Conservation (phyloP, 35 echinoderm and acorn worm species). For the Chiridota heheva region DNA sequence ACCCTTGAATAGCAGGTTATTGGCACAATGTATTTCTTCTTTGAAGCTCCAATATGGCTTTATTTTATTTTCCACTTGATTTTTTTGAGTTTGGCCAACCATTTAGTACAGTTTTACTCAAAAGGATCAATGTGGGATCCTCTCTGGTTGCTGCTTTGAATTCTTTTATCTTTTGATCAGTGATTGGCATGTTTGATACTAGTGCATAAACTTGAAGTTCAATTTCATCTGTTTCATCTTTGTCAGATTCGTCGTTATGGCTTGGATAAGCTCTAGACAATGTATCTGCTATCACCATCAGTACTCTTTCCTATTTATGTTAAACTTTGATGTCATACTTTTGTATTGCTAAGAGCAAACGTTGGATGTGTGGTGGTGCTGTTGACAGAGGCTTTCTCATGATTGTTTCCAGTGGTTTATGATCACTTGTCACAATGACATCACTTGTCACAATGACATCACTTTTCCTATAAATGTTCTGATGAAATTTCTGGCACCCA, state of each 20-base stretch:
- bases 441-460: too few relatives aligned
- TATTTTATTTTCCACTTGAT: slow-evolving; percentile 18
- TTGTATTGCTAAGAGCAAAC: too few relatives aligned
- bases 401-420: slow-evolving; percentile 36
- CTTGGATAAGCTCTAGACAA: slow-evolving; percentile 29
- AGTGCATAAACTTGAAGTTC: slow-evolving; percentile 46
- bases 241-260: not conserved
- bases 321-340: slow-evolving; percentile 10
- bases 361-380: slow-evolving; percentile 32
- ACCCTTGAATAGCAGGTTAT: slow-evolving; percentile 21
- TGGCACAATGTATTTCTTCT: slow-evolving; percentile 35
- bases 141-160: too few relatives aligned
- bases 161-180: too few relatives aligned
- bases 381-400: slow-evolving; percentile 3
- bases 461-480: slow-evolving; percentile 22
- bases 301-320: slow-evolving; percentile 27
- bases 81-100: slow-evolving; percentile 42
- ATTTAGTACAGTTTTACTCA: slow-evolving; percentile 3
- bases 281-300: slow-evolving; percentile 39
- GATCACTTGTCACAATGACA: slow-evolving; percentile 16
- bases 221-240: not conserved
- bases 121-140: too few relatives aligned
- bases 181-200: slow-evolving; percentile 1
- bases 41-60: slow-evolving; percentile 49
- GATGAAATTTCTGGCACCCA: slow-evolving; percentile 18